These are phyloP conservation scores for Sebastes hopkinsi DNA, from an alignment of 2,797 vertebrate genomes.

Conservation along the genomic window DNA sequence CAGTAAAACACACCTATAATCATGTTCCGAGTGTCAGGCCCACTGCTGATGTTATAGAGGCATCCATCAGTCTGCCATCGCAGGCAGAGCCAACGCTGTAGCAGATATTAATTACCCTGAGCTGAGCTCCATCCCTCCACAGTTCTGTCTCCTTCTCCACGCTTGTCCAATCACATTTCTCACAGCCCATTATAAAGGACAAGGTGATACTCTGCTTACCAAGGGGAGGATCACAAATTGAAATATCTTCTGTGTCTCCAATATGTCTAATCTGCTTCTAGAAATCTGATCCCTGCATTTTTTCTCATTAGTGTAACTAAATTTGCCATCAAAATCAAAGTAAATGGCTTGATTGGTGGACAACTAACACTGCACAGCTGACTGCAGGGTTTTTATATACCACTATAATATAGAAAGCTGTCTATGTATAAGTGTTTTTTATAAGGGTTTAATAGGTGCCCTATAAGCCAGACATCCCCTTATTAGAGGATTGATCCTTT, in stretches of 20 bases:
- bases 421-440: background rate
- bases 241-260: conserved; percentile 65
- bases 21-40: conserved; percentile 49
- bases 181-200: conserved; percentile 76
- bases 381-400: background rate
- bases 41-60: conserved; percentile 61
- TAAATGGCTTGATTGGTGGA: conserved; percentile 7
- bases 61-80: conserved; percentile 78
- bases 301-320: conserved; percentile 34
- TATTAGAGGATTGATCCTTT: background rate
- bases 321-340: conserved; percentile 14
- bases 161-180: conserved; percentile 82
- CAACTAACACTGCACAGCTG: background rate
- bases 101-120: conserved; percentile 82
- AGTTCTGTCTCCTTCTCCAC: conserved; percentile 71
- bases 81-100: conserved; percentile 45
- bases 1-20: conserved; percentile 51
- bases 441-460: background rate
- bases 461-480: background rate
- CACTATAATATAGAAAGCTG: background rate
- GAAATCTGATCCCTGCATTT: conserved; percentile 40
- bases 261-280: conserved; percentile 32
- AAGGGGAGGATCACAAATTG: conserved; percentile 72
- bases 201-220: conserved; percentile 72
- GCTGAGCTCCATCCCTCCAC: conserved; percentile 66